These are phyloP conservation scores for Anoplolepis gracilipes DNA, from an alignment of 1,140 invertebrate genomes.

Conservation along the genomic window DNA sequence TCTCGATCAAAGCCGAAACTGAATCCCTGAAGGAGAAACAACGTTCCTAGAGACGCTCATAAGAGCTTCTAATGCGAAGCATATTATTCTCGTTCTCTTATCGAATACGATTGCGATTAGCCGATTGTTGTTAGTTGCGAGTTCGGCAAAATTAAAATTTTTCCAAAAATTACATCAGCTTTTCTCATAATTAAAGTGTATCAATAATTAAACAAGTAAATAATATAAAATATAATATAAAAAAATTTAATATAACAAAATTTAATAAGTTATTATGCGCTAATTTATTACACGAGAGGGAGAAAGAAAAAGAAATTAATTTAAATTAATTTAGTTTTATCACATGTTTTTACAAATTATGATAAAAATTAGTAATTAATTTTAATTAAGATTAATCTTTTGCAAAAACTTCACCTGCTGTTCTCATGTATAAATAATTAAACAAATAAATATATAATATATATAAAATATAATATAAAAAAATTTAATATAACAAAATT, in stretches of 20 bases:
- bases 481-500: background rate
- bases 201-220: no score
- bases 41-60: background rate
- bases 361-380: background rate
- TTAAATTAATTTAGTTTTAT: no score
- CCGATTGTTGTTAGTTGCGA: background rate
- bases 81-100: background rate
- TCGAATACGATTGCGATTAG: background rate
- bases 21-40: constrained; percentile 39
- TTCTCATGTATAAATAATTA: background rate
- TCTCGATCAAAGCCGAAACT: constrained; percentile 42
- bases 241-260: no score
- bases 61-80: constrained; percentile 15
- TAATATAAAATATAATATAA: background rate
- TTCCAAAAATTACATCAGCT: background rate
- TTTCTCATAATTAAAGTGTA: no score
- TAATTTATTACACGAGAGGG: background rate
- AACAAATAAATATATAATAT: no score
- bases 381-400: background rate
- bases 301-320: background rate
- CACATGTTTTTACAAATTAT: no score
- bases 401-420: no score
- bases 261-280: background rate
- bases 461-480: background rate
- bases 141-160: background rate